A percentile compares a stretch with the other conserved stretches of the same genome.
Evolutionary conservation across 2,888 invertebrate genomes (phyloP).

Genomic region (Acrobasis repandana): DNA sequence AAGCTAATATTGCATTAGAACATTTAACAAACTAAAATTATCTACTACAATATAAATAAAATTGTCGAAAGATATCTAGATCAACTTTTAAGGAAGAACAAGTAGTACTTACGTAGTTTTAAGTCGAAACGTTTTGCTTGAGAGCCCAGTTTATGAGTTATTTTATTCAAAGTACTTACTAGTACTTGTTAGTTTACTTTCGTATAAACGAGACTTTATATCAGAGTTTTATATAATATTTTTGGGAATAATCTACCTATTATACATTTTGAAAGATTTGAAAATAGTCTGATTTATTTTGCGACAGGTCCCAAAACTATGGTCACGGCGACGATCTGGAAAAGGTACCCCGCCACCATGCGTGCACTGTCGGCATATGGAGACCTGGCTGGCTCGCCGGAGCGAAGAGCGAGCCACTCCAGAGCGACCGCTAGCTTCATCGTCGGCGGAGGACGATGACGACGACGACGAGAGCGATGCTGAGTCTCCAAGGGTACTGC

Average conservation of each 20-base stretch:
- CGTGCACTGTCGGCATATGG: slow-evolving; percentile 90
- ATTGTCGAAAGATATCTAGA: too few species aligned
- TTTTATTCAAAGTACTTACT: background rate
- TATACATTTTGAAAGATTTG: background rate
- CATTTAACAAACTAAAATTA: too few species aligned
- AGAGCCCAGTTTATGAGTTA: too few species aligned
- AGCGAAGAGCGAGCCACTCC: slow-evolving; percentile 70
- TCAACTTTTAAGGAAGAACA: too few species aligned
- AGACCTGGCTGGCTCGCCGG: slow-evolving; percentile 86
- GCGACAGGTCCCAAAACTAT: slow-evolving; percentile 84
- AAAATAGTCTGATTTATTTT: slow-evolving; percentile 21
- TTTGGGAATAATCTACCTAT: too few species aligned
- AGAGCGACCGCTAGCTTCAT: slow-evolving; percentile 62
- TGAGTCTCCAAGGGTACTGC: slow-evolving; percentile 83
- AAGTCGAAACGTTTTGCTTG: background rate
- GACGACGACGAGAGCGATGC: slow-evolving; percentile 79
- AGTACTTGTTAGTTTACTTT: background rate
- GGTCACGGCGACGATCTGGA: slow-evolving; percentile 85
- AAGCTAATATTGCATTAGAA: too few species aligned
- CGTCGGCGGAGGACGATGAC: slow-evolving; percentile 74
- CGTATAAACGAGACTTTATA: background rate
- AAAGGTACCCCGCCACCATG: slow-evolving; percentile 87
- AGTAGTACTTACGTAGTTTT: background rate
- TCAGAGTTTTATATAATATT: too few species aligned
- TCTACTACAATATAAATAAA: too few species aligned